phyloP scores from a whole-genome alignment of 2,888 invertebrate species.

The Sesia apiformis region DNA sequence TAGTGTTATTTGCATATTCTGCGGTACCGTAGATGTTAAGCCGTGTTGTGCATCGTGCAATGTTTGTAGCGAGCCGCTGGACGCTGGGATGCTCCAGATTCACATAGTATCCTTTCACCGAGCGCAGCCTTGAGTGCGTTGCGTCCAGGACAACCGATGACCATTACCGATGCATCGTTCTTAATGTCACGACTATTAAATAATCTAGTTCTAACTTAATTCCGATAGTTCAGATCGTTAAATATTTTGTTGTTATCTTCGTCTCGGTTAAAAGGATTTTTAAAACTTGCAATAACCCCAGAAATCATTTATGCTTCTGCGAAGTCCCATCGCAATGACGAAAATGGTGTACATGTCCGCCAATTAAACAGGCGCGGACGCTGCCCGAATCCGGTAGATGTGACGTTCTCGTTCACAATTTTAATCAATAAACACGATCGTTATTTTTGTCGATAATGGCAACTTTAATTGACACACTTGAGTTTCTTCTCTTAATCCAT shows the following conservation, averaged over 20 bases:
- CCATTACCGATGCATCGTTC: constrained; percentile 30
- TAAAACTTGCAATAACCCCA: too few species aligned
- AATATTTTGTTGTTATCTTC: too few species aligned
- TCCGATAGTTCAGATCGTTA: too few species aligned
- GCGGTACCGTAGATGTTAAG: constrained; percentile 37
- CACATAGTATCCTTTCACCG: constrained; percentile 62
- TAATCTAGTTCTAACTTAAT: too few species aligned
- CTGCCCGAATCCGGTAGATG: constrained; percentile 26
- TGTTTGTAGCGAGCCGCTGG: neutral
- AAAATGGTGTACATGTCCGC: constrained; percentile 28
- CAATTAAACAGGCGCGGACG: constrained; percentile 30
- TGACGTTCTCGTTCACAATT: constrained; percentile 45
- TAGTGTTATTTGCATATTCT: constrained; percentile 60
- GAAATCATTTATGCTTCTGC: too few species aligned
- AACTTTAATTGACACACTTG: constrained; percentile 30
- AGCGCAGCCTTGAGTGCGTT: constrained; percentile 49
- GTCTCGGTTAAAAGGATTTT: too few species aligned
- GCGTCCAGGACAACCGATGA: constrained; percentile 42
- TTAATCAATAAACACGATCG: constrained; percentile 44
- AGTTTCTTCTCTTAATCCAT: constrained; percentile 17
- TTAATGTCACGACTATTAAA: too few species aligned
- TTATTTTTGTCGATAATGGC: constrained; percentile 37
- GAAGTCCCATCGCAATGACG: neutral
- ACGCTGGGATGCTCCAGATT: constrained; percentile 63
- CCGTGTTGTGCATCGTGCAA: neutral